Percentiles rank a stretch among this genome's conserved stretches.
Conservation (phyloP, 1,140 invertebrate genomes). For the Drosophila pallidifrons region DNA sequence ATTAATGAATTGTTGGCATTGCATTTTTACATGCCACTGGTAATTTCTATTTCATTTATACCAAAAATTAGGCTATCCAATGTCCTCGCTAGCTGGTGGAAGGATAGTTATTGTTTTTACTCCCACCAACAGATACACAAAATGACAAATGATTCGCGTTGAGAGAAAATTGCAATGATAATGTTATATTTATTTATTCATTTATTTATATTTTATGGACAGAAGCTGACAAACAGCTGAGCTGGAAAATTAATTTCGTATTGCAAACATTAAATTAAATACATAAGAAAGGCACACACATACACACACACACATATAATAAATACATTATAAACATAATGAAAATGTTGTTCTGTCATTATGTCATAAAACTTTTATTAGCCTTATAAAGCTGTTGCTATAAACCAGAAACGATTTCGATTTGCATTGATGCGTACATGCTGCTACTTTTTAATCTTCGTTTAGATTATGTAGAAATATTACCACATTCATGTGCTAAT, state of each 20-base stretch:
- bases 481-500: no score
- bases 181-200: slow-evolving; percentile 39
- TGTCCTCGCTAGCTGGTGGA: background rate
- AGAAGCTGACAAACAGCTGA: slow-evolving; percentile 14
- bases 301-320: background rate
- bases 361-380: slow-evolving; percentile 61
- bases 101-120: no score
- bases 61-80: slow-evolving; percentile 49
- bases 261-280: slow-evolving; percentile 35
- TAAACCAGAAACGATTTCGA: slow-evolving; percentile 12
- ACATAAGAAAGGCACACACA: background rate
- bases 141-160: slow-evolving; percentile 61
- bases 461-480: no score
- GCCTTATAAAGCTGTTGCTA: slow-evolving; percentile 58
- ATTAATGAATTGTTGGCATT: slow-evolving; percentile 78
- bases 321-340: slow-evolving; percentile 11
- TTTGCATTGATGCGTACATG: background rate
- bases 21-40: slow-evolving; percentile 52
- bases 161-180: slow-evolving; percentile 41
- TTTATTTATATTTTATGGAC: slow-evolving; percentile 26
- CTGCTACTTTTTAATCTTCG: background rate
- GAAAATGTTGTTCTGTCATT: slow-evolving; percentile 13
- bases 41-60: slow-evolving; percentile 54
- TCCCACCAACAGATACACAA: background rate
- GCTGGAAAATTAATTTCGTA: slow-evolving; percentile 67